Evolutionary conservation across 2,797 vertebrate genomes (phyloP), one percentile per base, ranked within the genome.

Genomic region (Spinus pinus): DNA sequence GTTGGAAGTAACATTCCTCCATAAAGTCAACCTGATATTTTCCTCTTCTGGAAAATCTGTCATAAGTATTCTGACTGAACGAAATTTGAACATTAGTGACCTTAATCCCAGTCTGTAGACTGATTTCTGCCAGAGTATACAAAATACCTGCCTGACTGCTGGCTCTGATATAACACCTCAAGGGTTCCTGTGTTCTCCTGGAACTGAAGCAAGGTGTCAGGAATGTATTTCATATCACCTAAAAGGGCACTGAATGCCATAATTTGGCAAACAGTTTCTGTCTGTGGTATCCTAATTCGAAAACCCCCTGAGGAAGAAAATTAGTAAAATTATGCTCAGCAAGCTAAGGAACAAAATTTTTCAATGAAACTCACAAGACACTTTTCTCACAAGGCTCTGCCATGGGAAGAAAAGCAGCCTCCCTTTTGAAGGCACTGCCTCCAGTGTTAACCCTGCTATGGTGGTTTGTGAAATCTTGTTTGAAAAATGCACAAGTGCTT

Each of bases 401-500:
- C 1, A 2, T 22, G 6, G 21, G 46, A 86, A 72, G 14, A 67
- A 89, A 87, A 58, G 2, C 9, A 33, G 5, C 30, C 7, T 9
- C 11, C 12, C 2, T 75, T 81, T 62, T 2, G 3, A 54, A 83
- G 11, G 51, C 1, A 5, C 8, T 33, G 21, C 23, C 80, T 58
- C 51, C 79, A 49, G 7, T 25, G 22, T 73, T 73, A 72, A 27
- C 10, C 8, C 31, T 77, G 27, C 7, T 6, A 0, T 0, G 0
- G 4, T 64, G 14, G 3, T 77, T 89, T 94, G 37, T 31, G 54
- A 74, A 69, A 75, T 53, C 24, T 70, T 70, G 23, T 90, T 81
- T 94, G 58, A 31, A 86, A 74, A 81, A 49, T 28, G 57, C 42
- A 44, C 0, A 3, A 66, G 23, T 7, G 12, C 7, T 74, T 79